Base-by-base conservation (phyloP, 53 echinoderm and acorn worm species). In the Echinarachnius parma region DNA sequence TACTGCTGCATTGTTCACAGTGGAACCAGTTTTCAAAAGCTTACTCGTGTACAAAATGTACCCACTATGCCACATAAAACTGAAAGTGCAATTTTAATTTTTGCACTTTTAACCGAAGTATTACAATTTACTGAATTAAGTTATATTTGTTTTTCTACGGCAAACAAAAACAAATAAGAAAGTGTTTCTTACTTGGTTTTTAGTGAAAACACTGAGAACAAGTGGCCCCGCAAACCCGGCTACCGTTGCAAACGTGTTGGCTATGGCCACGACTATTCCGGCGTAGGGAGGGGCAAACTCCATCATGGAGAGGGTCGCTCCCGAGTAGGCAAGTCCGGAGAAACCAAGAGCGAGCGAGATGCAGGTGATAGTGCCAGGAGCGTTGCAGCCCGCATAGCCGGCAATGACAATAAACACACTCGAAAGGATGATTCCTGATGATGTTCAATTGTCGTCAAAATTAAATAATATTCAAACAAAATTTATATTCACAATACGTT, bases 361-460 rank as follows among this genome's bases (percentile, higher is more conserved):
- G 59, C 60, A 85, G 0, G 28, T 44, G 14, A 89, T 48, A 4
- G 82, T 82, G 8, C 85, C 42, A 59, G 33, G 24, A 32, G 75
- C 71, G 29, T 89, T 57, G 39, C 89, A 89, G 24, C 89, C 85
- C 0, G 80, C 85, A 27, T 85, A 85, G 32, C 85, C 89, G 0
- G 75, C 76, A 3, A 72, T 9, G 4, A 86, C 82, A 0, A 89
- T 67, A 28, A 78, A 89, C 2, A 60, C n/a, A 7, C 85, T 82
- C n/a, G 85, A 78, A 31, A 82, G 74, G 5, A 66, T 14, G 22
- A 86, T 47, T 66, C 89, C 89, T 89, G 66, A 15, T 33, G 0
- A 59, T 31, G n/a, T 32, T 34, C 25, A 54, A 59, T 32, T 2
- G 32, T n/a, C n/a, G n/a, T n/a, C n/a, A n/a, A n/a, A n/a, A n/a